phyloP scores from a whole-genome alignment of 2,113 vertebrate genomes.

The Takifugu flavidus region DNA sequence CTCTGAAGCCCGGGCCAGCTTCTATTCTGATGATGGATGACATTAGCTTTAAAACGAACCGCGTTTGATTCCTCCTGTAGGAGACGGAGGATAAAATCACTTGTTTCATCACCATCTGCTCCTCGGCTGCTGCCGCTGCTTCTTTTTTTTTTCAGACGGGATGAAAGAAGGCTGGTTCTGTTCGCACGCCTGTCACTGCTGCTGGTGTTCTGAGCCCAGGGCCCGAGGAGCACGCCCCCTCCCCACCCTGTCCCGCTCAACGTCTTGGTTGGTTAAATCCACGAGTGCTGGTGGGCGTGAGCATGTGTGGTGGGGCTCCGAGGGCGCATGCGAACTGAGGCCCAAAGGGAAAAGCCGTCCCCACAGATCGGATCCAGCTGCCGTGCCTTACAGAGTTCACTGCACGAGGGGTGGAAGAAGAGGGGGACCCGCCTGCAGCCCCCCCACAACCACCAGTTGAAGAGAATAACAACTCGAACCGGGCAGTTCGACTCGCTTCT shows the following conservation, averaged over 20 bases:
- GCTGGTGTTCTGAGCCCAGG: constrained; percentile 12
- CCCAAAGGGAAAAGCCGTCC: constrained; percentile 65
- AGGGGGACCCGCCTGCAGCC: constrained; percentile 28
- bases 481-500: too few species aligned
- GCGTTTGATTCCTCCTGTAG: background rate
- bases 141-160: constrained; percentile 3
- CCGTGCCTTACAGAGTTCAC: constrained; percentile 61
- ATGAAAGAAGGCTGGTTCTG: constrained; percentile 53
- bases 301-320: constrained; percentile 38
- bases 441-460: constrained; percentile 24
- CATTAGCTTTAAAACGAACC: background rate
- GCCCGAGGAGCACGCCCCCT: constrained; percentile 25
- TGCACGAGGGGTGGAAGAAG: constrained; percentile 35
- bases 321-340: constrained; percentile 72
- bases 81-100: constrained; percentile 3
- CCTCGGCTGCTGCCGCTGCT: too few species aligned
- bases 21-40: constrained; percentile 17
- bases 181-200: constrained; percentile 32
- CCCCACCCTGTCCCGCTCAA: constrained; percentile 23
- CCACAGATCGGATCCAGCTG: constrained; percentile 71
- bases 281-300: constrained; percentile 52
- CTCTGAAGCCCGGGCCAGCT: constrained; percentile 21
- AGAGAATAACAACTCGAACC: constrained; percentile 13
- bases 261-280: constrained; percentile 40
- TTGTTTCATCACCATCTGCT: background rate